Evolutionary conservation across 2,797 vertebrate species (phyloP).

Genomic region (Sternarchorhynchus goeldii): DNA sequence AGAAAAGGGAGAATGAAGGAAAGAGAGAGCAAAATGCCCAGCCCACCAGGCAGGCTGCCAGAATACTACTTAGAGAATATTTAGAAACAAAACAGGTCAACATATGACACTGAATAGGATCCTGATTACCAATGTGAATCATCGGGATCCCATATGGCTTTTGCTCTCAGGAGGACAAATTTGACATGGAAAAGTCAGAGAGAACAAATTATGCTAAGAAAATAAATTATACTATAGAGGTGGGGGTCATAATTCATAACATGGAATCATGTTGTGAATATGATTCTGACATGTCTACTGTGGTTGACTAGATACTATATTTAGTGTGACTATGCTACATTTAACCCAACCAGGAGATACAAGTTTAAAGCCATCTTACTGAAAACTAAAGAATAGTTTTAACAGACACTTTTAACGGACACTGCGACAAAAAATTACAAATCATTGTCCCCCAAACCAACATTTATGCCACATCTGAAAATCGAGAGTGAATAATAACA

Average conservation of each 20-base stretch:
- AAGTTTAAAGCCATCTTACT: too few species aligned
- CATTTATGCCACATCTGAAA: too few species aligned
- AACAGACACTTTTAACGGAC: too few species aligned
- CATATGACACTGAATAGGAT: slow-evolving; percentile 32
- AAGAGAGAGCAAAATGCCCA: slow-evolving; percentile 34
- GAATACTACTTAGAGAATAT: slow-evolving; percentile 45
- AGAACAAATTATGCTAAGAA: slow-evolving; percentile 8
- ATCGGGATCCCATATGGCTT: slow-evolving; percentile 2
- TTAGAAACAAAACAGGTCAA: slow-evolving; percentile 44
- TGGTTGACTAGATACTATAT: too few species aligned
- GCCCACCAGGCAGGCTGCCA: slow-evolving; percentile 47
- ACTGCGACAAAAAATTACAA: too few species aligned
- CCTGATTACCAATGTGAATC: slow-evolving; percentile 28
- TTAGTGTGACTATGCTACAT: too few species aligned
- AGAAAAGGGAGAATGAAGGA: slow-evolving; percentile 27
- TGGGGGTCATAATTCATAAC: background rate
- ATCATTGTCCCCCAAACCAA: too few species aligned
- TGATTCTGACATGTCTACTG: background rate
- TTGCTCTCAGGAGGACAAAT: slow-evolving; percentile 26
- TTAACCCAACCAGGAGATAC: too few species aligned
- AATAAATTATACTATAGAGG: background rate
- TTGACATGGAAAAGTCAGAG: slow-evolving; percentile 7
- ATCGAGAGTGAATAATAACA: background rate
- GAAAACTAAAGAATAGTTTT: too few species aligned
- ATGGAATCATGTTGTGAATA: background rate